phyloP scores from a whole-genome alignment of 2,888 invertebrate species.

The Exephanes ischioxanthus region DNA sequence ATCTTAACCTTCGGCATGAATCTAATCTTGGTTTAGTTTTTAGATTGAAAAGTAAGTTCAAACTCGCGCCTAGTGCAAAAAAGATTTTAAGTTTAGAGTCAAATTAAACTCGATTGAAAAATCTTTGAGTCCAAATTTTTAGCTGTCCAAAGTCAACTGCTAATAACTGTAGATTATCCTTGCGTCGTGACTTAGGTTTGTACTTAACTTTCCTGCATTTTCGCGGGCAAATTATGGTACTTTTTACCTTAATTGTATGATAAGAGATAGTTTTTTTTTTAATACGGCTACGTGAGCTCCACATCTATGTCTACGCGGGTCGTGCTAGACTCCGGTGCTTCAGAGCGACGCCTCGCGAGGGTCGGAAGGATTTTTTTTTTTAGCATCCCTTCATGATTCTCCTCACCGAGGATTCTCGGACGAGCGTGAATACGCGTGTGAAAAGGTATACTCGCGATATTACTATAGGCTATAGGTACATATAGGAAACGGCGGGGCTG shows the following conservation, averaged over 20 bases:
- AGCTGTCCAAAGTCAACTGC: not conserved
- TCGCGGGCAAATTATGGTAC: not conserved
- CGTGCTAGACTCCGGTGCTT: constrained; percentile 19
- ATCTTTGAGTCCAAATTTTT: not conserved
- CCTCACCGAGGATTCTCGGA: constrained; percentile 15
- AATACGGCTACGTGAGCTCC: not conserved
- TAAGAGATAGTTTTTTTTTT: not conserved
- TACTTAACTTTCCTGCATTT: not conserved
- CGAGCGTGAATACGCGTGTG: constrained; percentile 58
- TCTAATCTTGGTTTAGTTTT: too few relatives aligned
- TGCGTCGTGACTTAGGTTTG: not conserved
- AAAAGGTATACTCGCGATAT: constrained; percentile 49
- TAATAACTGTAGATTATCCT: not conserved
- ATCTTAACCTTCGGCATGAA: too few relatives aligned
- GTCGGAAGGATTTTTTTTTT: constrained; percentile 16
- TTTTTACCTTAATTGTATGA: not conserved
- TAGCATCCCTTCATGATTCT: constrained; percentile 1
- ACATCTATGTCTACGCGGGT: constrained; percentile 6
- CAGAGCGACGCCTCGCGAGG: constrained; percentile 33
- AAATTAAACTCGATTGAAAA: too few relatives aligned
- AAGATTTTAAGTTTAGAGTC: not conserved
- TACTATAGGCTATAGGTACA: constrained; percentile 39
- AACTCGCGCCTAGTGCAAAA: too few relatives aligned
- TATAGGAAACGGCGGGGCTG: constrained; percentile 34
- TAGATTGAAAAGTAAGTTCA: too few relatives aligned